phyloP scores from a whole-genome alignment of 2,113 vertebrate genomes.

The Condylura cristata region DNA sequence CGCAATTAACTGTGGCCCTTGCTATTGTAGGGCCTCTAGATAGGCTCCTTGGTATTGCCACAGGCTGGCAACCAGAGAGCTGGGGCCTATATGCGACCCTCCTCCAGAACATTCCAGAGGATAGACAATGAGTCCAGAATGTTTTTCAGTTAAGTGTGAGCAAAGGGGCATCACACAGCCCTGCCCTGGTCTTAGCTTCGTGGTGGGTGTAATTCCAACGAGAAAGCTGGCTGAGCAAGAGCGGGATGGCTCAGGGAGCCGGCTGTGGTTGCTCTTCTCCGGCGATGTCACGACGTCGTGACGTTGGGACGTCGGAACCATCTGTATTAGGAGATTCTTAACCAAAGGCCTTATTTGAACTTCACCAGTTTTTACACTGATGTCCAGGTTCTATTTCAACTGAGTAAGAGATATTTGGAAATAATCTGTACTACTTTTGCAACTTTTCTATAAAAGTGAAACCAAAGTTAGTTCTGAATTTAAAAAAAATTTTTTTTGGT shows the following conservation, averaged over 20 bases:
- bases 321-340: neutral
- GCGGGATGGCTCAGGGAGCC: neutral
- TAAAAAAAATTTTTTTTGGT: slow-evolving; percentile 35
- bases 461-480: slow-evolving; percentile 31
- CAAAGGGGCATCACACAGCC: neutral
- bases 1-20: neutral
- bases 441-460: neutral
- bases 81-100: neutral
- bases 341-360: neutral
- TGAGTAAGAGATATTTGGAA: slow-evolving; percentile 17
- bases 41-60: neutral
- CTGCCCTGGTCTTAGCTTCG: neutral
- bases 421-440: neutral
- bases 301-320: neutral
- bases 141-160: neutral
- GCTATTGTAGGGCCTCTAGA: neutral
- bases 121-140: neutral
- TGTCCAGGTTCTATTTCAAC: slow-evolving; percentile 27
- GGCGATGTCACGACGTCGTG: too few species aligned
- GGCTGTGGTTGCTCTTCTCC: neutral
- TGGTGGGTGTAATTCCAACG: neutral
- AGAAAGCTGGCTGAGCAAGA: neutral
- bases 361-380: neutral
- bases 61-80: neutral
- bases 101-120: neutral